These are phyloP conservation scores for Galeopterus variegatus DNA, from an alignment of 2,113 vertebrate genomes.

Conservation along the genomic window DNA sequence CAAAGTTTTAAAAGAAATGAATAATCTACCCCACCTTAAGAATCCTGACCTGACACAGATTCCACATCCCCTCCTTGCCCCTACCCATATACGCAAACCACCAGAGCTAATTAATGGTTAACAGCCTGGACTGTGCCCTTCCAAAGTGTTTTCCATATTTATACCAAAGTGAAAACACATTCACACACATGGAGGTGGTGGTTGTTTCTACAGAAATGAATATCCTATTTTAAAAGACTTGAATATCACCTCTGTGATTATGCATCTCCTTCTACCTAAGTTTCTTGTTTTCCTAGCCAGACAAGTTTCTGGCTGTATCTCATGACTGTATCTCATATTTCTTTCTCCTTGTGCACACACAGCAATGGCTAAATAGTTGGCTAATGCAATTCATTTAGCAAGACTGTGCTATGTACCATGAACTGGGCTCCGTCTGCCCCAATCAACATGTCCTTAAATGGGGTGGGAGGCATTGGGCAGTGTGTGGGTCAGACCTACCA, in stretches of 20 bases:
- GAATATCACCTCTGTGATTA: neutral
- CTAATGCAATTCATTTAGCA: neutral
- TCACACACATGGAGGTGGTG: neutral
- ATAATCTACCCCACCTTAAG: neutral
- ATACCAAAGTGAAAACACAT: neutral
- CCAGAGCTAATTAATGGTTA: neutral
- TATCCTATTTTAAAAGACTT: neutral
- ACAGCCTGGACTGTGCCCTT: neutral
- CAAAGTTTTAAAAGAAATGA: neutral
- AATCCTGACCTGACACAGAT: neutral
- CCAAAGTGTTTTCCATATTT: neutral
- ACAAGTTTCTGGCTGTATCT: neutral
- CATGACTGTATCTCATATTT: no score
- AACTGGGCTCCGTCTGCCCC: neutral
- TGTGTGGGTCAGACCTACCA: neutral
- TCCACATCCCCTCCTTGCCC: neutral
- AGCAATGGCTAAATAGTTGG: neutral
- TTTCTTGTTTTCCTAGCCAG: neutral
- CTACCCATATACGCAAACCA: accelerated
- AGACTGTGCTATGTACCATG: neutral
- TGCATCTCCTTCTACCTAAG: neutral
- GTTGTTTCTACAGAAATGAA: neutral
- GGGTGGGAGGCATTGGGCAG: neutral
- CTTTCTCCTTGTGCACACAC: neutral
- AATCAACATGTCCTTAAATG: neutral